Conservation (phyloP, 1,140 invertebrate species). For the Drosophila sucinea region DNA sequence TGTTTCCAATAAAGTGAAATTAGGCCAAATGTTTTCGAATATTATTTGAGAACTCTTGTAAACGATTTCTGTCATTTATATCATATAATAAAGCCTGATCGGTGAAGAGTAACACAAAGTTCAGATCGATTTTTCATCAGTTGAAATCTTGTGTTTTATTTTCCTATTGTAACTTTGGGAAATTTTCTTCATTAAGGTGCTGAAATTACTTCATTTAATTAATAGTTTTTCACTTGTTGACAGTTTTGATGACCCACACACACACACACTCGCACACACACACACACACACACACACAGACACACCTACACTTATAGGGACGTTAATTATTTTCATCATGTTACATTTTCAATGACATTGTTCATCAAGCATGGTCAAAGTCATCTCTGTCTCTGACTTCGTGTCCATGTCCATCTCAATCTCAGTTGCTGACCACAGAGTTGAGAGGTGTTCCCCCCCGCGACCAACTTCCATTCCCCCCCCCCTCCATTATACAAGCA, state of each 20-base stretch:
- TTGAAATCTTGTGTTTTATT: not conserved
- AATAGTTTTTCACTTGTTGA: not conserved
- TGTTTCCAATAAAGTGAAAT: no score
- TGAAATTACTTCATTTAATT: not conserved
- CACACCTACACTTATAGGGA: not conserved
- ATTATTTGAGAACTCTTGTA: no score
- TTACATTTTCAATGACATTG: constrained; percentile 63
- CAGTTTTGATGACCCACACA: not conserved
- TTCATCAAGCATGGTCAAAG: constrained; percentile 36
- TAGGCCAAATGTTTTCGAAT: no score
- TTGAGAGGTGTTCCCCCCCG: not conserved
- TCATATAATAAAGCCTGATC: no score
- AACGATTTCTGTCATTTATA: no score
- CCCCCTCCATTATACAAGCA: not conserved
- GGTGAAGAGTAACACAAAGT: no score
- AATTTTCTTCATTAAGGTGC: not conserved
- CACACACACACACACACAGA: not conserved
- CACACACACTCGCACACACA: not conserved
- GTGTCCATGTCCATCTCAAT: constrained; percentile 29
- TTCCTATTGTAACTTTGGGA: not conserved
- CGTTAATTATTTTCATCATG: constrained; percentile 60
- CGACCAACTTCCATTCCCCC: no score
- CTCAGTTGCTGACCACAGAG: constrained; percentile 5
- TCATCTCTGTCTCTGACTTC: constrained; percentile 14
- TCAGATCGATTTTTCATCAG: no score